Evolutionary conservation across 2,888 invertebrate genomes (phyloP), one percentile per base, ranked within the genome.

Genomic region (Tillus elongatus): DNA sequence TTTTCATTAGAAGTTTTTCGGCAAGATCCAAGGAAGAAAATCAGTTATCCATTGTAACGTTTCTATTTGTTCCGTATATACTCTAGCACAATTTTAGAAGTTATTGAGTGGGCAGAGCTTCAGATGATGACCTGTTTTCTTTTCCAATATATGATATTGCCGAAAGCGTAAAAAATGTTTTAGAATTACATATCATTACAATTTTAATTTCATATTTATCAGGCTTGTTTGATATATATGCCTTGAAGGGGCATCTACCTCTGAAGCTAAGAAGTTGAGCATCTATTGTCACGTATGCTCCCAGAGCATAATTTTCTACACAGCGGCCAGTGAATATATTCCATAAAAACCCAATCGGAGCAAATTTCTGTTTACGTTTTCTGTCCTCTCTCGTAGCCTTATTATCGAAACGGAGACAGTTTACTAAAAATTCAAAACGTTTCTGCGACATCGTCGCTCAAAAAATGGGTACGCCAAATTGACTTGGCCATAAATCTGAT

Each of bases 321-420:
- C n/a, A n/a, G n/a, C n/a, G n/a, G n/a, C n/a, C n/a, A n/a, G n/a
- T n/a, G n/a, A n/a, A n/a, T n/a, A n/a, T n/a, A n/a, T n/a, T n/a
- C n/a, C n/a, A n/a, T n/a, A n/a, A n/a, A n/a, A n/a, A n/a, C n/a
- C n/a, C n/a, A 15, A 13, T 13, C 9, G 35, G 26, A 15, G 15
- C 28, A 15, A 29, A 29, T 29, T 35, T 29, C 14, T 35, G 15
- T 28, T 13, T 4, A 29, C 29, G 27, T 15, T 14, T 35, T 3
- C 30, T 30, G 2, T 29, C 30, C 30, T 30, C 1, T 16, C 36
- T 36, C 16, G 15, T 36, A 15, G 12, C 16, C 13, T 30, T 36
- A 36, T 36, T 16, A 19, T 36, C 30, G 30, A 36, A 36, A 16
- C 30, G 14, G 16, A 36, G 49, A 35, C n/a, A n/a, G n/a, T n/a